Evolutionary conservation across 2,888 invertebrate genomes (phyloP), one percentile per base, ranked within the genome.

Genomic region (Ypsolopha scabrella): DNA sequence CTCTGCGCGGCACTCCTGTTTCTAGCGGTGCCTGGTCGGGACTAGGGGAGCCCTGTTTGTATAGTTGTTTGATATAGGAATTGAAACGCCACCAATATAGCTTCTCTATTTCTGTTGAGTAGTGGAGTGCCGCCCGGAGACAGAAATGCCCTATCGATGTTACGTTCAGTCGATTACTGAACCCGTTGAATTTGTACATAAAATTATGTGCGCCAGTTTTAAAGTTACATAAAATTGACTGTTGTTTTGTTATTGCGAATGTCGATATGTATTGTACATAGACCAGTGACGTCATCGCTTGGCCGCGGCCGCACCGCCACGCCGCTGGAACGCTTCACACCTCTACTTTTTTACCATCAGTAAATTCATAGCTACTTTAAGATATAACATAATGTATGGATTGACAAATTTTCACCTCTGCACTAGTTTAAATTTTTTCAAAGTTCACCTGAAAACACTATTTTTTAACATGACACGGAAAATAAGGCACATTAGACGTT

Each of bases 241-340:
- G 75, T 79, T 78, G 73, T 77, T 80, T 80, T 76, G 79, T 81
- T 82, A 77, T 77, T 71, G 80, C 80, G 72, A 74, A 70, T 75
- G 75, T 80, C 80, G 66, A 75, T 72, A 71, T 81, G 82, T 85
- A 82, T 67, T 10, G 80, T 81, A 82, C 67, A 66, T 62, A 68
- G 70, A 65, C 68, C 64, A 67, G 68, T 64, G 69, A 62, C 70
- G 75, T 68, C 57, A 65, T 73, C 72, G 71, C 67, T 66, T 68
- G 60, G 64, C 68, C 64, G 68, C 37, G 14, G 11, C 6, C 2
- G 33, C 41, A 8, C 6, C 34, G 39, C 41, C 37, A 24, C 35
- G 34, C 35, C 13, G 24, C 24, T 24, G 2, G 24, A 24, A 24
- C 24, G 24, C 24, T 14, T 38, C n/a, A 10, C 36, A 9, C 38